Percentiles rank a stretch among this genome's conserved stretches.
Evolutionary conservation across 2,113 vertebrate genomes (phyloP).

Genomic region (Chinchilla lanigera): DNA sequence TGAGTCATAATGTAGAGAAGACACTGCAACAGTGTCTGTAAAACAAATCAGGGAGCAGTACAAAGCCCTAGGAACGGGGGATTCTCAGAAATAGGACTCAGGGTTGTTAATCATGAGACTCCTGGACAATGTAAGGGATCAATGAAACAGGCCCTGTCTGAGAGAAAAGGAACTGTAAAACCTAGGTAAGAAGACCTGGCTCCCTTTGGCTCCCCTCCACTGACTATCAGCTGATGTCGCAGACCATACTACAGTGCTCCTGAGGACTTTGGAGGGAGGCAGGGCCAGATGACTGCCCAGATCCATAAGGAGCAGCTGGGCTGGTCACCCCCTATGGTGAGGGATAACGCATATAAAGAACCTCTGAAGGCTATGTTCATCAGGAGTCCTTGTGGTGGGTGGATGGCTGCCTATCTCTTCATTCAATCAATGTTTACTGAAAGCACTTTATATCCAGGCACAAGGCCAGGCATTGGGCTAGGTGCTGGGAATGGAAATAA

Average conservation of each 20-base stretch:
- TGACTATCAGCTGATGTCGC: background rate
- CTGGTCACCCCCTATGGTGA: background rate
- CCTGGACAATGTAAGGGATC: background rate
- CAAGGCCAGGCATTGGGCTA: slow-evolving; percentile 17
- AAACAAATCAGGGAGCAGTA: background rate
- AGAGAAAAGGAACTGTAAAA: background rate
- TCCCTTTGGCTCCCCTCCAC: background rate
- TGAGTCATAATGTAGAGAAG: background rate
- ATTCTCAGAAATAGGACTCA: background rate
- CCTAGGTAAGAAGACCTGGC: background rate
- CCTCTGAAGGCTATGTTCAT: background rate
- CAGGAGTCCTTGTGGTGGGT: background rate
- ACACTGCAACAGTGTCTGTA: background rate
- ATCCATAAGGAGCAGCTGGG: background rate
- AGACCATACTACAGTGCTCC: background rate
- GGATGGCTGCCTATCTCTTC: background rate
- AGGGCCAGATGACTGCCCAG: background rate
- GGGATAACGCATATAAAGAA: background rate
- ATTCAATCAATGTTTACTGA: slow-evolving; percentile 58
- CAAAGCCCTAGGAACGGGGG: background rate
- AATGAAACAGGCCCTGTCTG: background rate
- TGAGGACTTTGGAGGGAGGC: background rate
- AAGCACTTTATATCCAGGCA: slow-evolving; percentile 24
- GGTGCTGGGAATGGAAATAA: slow-evolving; percentile 41
- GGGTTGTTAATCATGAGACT: background rate